A percentile compares a stretch with the other conserved stretches of the same genome.
phyloP scores from a whole-genome alignment of 64 coral and sea anemone genomes.

The Montipora efflorescens region DNA sequence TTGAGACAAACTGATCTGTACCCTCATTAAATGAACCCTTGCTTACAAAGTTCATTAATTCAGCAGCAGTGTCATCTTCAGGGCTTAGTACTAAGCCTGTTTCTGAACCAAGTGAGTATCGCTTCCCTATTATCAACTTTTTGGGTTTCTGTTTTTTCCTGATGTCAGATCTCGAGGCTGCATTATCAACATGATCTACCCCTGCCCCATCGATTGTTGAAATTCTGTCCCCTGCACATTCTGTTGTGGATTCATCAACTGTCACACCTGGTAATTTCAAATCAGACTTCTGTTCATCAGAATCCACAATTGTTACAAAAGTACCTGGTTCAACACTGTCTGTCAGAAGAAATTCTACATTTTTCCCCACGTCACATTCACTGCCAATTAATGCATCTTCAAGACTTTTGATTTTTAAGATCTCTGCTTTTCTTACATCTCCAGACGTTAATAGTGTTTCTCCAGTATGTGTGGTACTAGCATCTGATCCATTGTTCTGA shows the following conservation, averaged over 20 bases:
- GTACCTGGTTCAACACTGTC: background rate
- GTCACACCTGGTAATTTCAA: background rate
- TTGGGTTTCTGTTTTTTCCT: background rate
- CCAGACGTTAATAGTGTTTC: background rate
- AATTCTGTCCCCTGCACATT: background rate
- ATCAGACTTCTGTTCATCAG: background rate
- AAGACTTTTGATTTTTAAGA: background rate
- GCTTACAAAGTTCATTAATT: constrained; percentile 15
- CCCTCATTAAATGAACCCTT: background rate
- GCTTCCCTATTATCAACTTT: background rate
- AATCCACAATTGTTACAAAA: background rate
- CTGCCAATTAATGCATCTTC: background rate
- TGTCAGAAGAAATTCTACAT: background rate
- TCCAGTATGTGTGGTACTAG: background rate
- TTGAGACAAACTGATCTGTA: no score
- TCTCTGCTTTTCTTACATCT: background rate
- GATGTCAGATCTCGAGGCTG: background rate
- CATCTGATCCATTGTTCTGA: background rate
- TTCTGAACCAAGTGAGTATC: constrained; percentile 13
- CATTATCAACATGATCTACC: background rate
- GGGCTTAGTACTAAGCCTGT: constrained; percentile 16
- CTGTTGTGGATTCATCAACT: background rate
- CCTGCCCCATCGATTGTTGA: background rate
- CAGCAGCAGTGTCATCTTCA: background rate
- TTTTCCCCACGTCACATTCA: background rate